Base-by-base conservation (phyloP, 2,113 vertebrate genomes). In the Sprattus sprattus region DNA sequence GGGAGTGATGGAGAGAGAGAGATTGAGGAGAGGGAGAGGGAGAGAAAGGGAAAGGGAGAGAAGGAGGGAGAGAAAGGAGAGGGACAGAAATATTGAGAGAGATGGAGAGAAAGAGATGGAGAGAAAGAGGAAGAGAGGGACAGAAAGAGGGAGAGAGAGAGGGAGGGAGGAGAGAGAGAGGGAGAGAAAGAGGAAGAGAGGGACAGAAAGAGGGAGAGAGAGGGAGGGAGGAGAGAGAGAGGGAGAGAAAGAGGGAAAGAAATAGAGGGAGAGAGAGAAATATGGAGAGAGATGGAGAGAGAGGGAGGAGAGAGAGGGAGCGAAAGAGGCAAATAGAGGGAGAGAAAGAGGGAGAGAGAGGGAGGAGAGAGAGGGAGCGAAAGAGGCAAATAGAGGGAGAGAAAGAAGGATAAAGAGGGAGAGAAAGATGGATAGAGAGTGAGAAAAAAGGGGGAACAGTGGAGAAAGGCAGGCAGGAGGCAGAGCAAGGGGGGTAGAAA, bases 211-310 rank as follows among this genome's bases (percentile, higher is more conserved):
- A 13, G 16, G 20, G 54, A 1, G 54, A 22, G 20, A 57, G 54
- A 57, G 54, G 54, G 54, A 57, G n/a, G n/a, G n/a, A n/a, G n/a
- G 54, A 10, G 60, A 67, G 60, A 67, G 83, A 88, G 88, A 82
- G 87, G 86, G 83, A 86, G 82, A 87, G 85, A 89, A 89, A 83
- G 5, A 67, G 4, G 25, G 60, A n/a, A 5, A n/a, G 60, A 67
- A 22, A 10, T n/a, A 28, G 22, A 67, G 60, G 6, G 60, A 67
- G n/a, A 67, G 60, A 67, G n/a, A 28, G 60, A 67, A n/a, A n/a
- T n/a, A n/a, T n/a, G n/a, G 60, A 67, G 60, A 25, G 60, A 67
- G 22, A 67, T 0, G 25, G 60, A 25, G 60, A 67, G n/a, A 7
- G 2, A n/a, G 25, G 9, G 20, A n/a, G n/a, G n/a, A n/a, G n/a